Evolutionary conservation across 2,797 vertebrate genomes (phyloP), one percentile per base, ranked within the genome.

Genomic region (Oreochromis grahami): DNA sequence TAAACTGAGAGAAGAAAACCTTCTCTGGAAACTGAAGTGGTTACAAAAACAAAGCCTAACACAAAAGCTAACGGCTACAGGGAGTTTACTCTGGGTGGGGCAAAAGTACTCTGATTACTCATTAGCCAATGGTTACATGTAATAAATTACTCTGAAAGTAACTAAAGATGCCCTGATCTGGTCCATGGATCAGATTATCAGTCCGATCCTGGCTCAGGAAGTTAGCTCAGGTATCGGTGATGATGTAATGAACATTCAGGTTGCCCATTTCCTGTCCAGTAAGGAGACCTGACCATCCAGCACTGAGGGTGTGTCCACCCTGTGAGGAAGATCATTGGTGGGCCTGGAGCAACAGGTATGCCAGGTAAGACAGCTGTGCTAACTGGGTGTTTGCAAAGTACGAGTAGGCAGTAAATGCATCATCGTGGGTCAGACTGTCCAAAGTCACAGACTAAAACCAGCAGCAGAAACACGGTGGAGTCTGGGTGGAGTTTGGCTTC

Each of bases 341-440:
- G 26, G 13, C 0, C 24, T 56, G 26, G 53, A 56, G 55, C 55
- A 2, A 17, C 55, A 56, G 55, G 52, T 24, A 24, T 12, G n/a
- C 11, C 21, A 53, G 11, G 24, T 58, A 1, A 5, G 19, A 10
- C 50, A 3, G 26, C 21, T 29, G 53, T 56, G 53, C 53, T 56
- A 3, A 17, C 17, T 14, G 14, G 3, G 0, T 17, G 55, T 9
- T 56, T 56, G 55, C 14, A 58, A 58, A 32, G 8, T 32, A 0
- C 8, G 2, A 2, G 26, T 9, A 1, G 26, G 55, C 55, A 56
- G 53, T 3, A 29, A 56, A 56, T 0, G 24, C 24, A 56, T 29
- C 53, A 29, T 0, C 0, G 14, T 56, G 55, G 55, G 29, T 29
- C 15, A 26, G 14, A 56, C 26, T 9, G 53, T 56, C 24, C 24